Percentiles rank a stretch among this genome's conserved stretches.
These are phyloP conservation scores for Cathartes aura DNA, from an alignment of 2,113 vertebrate genomes.

Conservation along the genomic window DNA sequence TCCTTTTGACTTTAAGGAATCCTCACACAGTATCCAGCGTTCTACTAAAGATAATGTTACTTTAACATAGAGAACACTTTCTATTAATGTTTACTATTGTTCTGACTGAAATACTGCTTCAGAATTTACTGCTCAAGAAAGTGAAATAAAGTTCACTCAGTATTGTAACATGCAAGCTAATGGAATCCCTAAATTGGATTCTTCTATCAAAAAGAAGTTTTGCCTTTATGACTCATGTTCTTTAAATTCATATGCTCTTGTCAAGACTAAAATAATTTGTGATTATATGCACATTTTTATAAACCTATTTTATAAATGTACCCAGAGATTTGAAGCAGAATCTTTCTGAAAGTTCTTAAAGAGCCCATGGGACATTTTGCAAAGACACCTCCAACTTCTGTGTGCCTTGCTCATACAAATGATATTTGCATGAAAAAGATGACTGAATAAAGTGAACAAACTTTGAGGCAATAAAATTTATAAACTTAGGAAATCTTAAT, in stretches of 20 bases:
- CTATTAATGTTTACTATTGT: constrained; percentile 18
- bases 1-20: constrained; percentile 6
- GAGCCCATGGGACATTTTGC: neutral
- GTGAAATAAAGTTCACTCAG: neutral
- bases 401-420: neutral
- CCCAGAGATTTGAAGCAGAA: neutral
- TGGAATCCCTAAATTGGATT: neutral
- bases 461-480: neutral
- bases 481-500: neutral
- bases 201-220: neutral
- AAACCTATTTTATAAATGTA: neutral
- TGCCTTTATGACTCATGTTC: constrained; percentile 10
- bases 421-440: neutral
- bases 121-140: neutral
- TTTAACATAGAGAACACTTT: neutral
- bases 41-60: neutral
- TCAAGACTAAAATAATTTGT: neutral
- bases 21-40: neutral
- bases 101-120: constrained; percentile 8
- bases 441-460: neutral
- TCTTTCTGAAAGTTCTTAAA: neutral
- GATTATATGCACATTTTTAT: neutral
- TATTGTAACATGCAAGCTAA: neutral
- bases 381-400: neutral
- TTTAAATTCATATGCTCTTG: neutral